phyloP scores from a whole-genome alignment of 2,113 vertebrate species.

The Fregetta grallaria region DNA sequence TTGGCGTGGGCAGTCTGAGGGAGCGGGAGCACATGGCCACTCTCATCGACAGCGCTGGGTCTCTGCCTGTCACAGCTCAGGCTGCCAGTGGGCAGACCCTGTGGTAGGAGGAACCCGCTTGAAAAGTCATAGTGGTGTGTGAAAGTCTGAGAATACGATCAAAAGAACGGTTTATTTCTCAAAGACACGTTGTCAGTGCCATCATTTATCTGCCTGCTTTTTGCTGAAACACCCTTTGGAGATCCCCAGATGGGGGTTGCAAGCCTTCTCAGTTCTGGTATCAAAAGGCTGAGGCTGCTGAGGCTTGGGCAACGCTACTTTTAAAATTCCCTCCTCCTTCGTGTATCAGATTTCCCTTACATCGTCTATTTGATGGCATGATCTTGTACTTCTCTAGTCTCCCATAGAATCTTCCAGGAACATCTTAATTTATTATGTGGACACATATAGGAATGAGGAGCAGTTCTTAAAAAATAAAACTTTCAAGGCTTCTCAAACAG shows the following conservation, averaged over 20 bases:
- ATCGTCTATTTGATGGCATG: background rate
- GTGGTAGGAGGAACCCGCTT: background rate
- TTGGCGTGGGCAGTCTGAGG: background rate
- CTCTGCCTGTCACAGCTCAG: background rate
- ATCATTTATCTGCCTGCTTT: background rate
- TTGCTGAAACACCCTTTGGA: background rate
- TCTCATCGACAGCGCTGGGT: fast-evolving
- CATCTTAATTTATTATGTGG: background rate
- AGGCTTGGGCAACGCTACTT: background rate
- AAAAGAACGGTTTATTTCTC: background rate
- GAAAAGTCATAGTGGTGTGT: background rate
- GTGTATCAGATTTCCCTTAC: background rate
- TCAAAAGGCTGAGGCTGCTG: background rate
- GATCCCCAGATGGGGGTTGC: background rate
- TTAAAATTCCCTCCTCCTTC: background rate
- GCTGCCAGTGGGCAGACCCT: background rate
- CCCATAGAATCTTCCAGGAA: background rate
- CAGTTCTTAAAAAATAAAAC: background rate
- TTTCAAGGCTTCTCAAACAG: background rate
- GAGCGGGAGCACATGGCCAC: fast-evolving
- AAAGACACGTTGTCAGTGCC: background rate
- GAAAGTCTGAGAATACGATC: background rate
- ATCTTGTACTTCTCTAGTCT: background rate
- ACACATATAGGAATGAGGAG: background rate
- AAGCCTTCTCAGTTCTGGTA: background rate